Base-by-base conservation (phyloP, 2,797 vertebrate species). In the Acanthurus lineatus region DNA sequence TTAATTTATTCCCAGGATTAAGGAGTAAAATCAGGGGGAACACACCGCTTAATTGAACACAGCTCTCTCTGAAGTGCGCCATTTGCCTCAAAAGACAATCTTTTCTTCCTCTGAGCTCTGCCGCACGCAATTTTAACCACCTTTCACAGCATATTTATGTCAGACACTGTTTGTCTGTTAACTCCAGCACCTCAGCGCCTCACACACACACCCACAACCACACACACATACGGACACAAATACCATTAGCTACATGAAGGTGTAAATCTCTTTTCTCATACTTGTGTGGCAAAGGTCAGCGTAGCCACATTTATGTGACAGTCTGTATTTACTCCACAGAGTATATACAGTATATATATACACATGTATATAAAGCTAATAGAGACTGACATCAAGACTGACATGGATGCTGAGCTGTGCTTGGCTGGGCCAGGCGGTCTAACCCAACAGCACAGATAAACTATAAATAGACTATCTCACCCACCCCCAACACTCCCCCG, bases 401-500 rank as follows among this genome's bases (percentile, higher is more conserved):
- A 93, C 92, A 94, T 77, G 83, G 86, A 92, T 83, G 88, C 89
- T 91, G 89, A 85, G 89, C 86, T 88, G 76, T 85, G 86, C 83
- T 86, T 81, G 63, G 67, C 80, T 76, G 76, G 84, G 77, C 88
- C 88, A 86, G 82, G 84, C 78, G n/a, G 69, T 88, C 83, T 88
- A 86, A 86, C 87, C 87, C 86, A 90, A 88, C 91, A 94, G 92
- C 88, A 88, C 87, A 91, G 91, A 89, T 89, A 80, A 88, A 92
- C 90, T 95, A 94, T 91, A 94, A 94, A 95, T 95, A 94, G 88
- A 90, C 59, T n/a, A 76, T 88, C 78, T 82, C 78, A 79, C 85
- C 81, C 78, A 80, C 65, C 81, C 77, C 84, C 74, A 70, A 64
- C 57, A 44, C 61, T 69, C 61, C 60, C 54, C 48, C 78, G 32